A percentile compares a stretch with the other conserved stretches of the same genome.
Conservation (phyloP, 2,888 invertebrate species). For the Rapana venosa region DNA sequence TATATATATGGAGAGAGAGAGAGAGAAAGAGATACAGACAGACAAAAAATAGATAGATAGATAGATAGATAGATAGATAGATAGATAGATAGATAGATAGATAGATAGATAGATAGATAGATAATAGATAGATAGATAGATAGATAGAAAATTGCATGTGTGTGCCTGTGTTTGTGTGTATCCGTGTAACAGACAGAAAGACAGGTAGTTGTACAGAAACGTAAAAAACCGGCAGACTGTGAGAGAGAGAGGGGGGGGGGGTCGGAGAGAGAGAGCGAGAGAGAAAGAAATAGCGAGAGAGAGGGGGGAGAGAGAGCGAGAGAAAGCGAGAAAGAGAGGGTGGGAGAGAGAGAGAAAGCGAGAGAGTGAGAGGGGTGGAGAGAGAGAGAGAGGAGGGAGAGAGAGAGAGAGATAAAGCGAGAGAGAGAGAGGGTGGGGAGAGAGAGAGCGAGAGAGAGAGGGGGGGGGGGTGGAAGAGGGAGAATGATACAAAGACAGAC, state of each 20-base stretch:
- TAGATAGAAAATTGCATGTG: too few relatives aligned
- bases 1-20: background rate
- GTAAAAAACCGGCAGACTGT: too few relatives aligned
- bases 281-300: background rate
- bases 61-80: background rate
- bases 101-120: background rate
- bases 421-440: slow-evolving; percentile 1
- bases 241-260: background rate
- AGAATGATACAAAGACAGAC: background rate
- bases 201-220: too few relatives aligned
- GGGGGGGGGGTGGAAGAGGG: background rate
- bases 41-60: slow-evolving; percentile 28
- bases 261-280: background rate
- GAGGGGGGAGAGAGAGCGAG: background rate
- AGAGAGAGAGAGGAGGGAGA: background rate
- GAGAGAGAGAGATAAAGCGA: background rate
- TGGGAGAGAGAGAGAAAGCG: background rate
- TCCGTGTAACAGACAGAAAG: too few relatives aligned
- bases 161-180: too few relatives aligned
- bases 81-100: background rate
- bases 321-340: slow-evolving; percentile 3
- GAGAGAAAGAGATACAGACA: slow-evolving; percentile 30
- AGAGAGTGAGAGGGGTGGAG: slow-evolving; percentile 16
- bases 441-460: slow-evolving; percentile 18
- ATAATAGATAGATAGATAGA: background rate